Evolutionary conservation across 2,797 vertebrate genomes (phyloP), one percentile per base, ranked within the genome.

Genomic region (Sciurus vulgaris): DNA sequence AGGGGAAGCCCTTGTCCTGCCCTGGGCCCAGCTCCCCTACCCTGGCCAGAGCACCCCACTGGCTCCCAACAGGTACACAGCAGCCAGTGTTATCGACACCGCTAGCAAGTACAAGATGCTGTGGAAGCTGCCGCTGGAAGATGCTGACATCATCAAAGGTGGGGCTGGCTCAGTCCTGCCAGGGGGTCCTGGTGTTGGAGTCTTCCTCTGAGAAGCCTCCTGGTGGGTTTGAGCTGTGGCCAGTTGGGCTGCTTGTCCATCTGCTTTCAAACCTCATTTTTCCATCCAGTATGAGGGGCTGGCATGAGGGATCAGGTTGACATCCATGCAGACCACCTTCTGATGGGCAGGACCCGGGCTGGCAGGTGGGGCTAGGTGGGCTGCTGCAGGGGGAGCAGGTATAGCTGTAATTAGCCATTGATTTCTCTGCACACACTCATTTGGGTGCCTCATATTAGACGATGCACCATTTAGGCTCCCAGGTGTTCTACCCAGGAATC

Each of bases 31-130:
- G 26, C 65, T 44, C 38, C 56, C 24, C 78, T 1, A 24, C 93
- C 91, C 85, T n/a, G 65, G 86, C 93, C 86, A 91, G 86, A 97
- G 79, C 90, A 59, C 78, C 84, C 79, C 30, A 7, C 61, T 61
- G 90, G 81, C 93, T 96, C 76, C 88, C 94, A 65, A 22, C 98
- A 99, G 99, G 96, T 99, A 99, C 97, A 99, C 99, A 0, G 99
- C 99, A 0, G 99, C 99, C 70, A 99, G 99, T 3, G 98, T 99
- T 95, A 99, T 99, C 0, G 99, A 99, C 98, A 99, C 99, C 0
- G 99, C 99, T 92, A 99, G 99, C 98, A 99, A 99, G 98, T 99
- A 99, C 97, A 99, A 99, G 97, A 99, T 99, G 98, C 99, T 99
- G 41, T 99, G 99, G 99, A 99, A 99, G 94, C 98, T 99, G 96